Base-by-base conservation (phyloP, 2,797 vertebrate species). In the Artibeus lituratus region DNA sequence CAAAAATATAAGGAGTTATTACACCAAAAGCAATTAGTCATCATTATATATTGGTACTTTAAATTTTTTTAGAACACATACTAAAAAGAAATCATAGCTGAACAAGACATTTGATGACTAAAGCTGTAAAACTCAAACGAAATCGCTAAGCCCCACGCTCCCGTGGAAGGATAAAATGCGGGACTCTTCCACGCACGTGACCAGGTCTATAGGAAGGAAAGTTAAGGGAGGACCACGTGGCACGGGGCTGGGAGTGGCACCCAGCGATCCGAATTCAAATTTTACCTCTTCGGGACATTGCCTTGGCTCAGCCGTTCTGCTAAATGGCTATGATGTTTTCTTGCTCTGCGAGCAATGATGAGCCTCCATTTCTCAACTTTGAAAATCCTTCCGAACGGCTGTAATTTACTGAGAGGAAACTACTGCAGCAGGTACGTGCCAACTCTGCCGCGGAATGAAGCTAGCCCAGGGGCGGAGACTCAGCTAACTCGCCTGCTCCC, bases 61-160 rank as follows among this genome's bases (percentile, higher is more conserved):
- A 32, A 47, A 35, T 39, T 53, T 81, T 95, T 91, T 95, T 69
- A 89, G 88, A 49, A 51, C 26, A 12, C 24, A 67, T 10, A 69
- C 55, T 84, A 67, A 90, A 91, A 62, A 80, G 89, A 96, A 93
- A 76, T 74, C 81, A 78, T 29, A 47, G 89, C 77, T 53, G 39
- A 84, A 67, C 47, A 10, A 29, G 73, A 69, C 73, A 70, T 87
- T 88, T 90, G 90, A 96, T 81, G 82, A 87, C 94, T 65, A 67
- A 83, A 90, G 73, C 62, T 44, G 29, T 94, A 96, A 87, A 91
- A 95, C n/a, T 80, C 82, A 72, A 87, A 96, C 37, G 35, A 86
- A 92, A 94, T 76, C 88, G 82, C 83, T 94, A 77, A 91, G 78
- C 42, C 29, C 10, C 4, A 5, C 39, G 67, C 49, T 87, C 39